Evolutionary conservation across 1,140 invertebrate species (phyloP).

Genomic region (Gonioctena quinquepunctata): DNA sequence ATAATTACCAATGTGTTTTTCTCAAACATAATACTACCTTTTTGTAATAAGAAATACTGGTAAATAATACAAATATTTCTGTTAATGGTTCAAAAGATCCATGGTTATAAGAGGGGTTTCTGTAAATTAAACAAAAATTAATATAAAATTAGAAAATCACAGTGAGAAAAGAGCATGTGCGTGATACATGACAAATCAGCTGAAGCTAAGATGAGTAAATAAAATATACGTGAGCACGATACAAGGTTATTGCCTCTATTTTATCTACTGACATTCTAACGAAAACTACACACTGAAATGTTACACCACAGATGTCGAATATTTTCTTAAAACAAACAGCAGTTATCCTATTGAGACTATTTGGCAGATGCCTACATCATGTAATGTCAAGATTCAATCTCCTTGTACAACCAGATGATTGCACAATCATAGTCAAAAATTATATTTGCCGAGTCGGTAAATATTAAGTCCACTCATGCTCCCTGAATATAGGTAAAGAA

Average conservation of each 20-base stretch:
- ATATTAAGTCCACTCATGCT: too few relatives aligned
- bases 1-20: not conserved
- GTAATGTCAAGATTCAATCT: too few relatives aligned
- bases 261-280: slow-evolving; percentile 8
- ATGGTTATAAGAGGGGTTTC: slow-evolving; percentile 18
- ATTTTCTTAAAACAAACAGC: not conserved
- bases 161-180: not conserved
- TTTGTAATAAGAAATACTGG: slow-evolving; percentile 16
- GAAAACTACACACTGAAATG: not conserved
- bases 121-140: slow-evolving; percentile 20
- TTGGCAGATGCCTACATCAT: too few relatives aligned
- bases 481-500: too few relatives aligned
- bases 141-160: slow-evolving; percentile 3
- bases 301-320: not conserved
- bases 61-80: not conserved
- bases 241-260: not conserved
- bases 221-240: not conserved
- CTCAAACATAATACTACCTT: slow-evolving; percentile 3
- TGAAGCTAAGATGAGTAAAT: not conserved
- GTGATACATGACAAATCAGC: not conserved
- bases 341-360: too few relatives aligned
- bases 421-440: too few relatives aligned
- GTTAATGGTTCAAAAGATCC: slow-evolving; percentile 17
- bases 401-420: too few relatives aligned
- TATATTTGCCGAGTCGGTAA: too few relatives aligned